Evolutionary conservation across 2,113 vertebrate genomes (phyloP).

Genomic region (Bombycilla garrulus): DNA sequence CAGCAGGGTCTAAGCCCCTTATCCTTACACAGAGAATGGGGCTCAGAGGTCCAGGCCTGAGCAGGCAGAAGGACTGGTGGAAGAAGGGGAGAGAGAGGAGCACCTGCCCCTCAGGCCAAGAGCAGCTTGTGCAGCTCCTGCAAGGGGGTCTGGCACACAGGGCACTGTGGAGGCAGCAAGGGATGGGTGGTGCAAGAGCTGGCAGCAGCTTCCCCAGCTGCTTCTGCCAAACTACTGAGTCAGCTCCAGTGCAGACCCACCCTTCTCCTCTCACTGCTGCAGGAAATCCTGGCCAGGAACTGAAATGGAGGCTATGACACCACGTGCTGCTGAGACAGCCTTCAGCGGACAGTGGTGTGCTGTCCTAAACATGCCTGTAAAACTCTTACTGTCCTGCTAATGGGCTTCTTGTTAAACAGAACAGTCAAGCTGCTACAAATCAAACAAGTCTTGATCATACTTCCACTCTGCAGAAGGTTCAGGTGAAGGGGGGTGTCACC

Average conservation of each 20-base stretch:
- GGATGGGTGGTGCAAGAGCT: not conserved
- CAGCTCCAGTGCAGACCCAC: not conserved
- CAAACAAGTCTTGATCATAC: not conserved
- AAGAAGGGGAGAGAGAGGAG: not conserved
- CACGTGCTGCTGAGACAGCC: not conserved
- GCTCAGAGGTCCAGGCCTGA: fast-evolving
- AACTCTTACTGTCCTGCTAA: not conserved
- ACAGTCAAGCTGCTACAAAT: not conserved
- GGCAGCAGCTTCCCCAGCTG: not conserved
- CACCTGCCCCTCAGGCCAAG: not conserved
- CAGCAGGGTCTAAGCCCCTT: not conserved
- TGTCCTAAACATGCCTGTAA: not conserved
- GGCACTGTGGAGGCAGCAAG: not conserved
- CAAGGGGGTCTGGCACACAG: not conserved
- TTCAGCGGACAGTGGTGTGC: not conserved
- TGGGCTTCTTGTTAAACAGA: not conserved
- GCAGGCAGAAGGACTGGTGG: not conserved
- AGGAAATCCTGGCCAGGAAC: not conserved
- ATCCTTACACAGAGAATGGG: not conserved
- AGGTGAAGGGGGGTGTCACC: not conserved
- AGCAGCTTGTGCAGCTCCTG: not conserved
- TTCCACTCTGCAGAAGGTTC: not conserved
- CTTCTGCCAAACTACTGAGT: not conserved
- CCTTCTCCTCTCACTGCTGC: not conserved
- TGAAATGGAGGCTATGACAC: fast-evolving